Conservation (phyloP, 2,888 invertebrate genomes). For the Andrena hattorfiana region DNA sequence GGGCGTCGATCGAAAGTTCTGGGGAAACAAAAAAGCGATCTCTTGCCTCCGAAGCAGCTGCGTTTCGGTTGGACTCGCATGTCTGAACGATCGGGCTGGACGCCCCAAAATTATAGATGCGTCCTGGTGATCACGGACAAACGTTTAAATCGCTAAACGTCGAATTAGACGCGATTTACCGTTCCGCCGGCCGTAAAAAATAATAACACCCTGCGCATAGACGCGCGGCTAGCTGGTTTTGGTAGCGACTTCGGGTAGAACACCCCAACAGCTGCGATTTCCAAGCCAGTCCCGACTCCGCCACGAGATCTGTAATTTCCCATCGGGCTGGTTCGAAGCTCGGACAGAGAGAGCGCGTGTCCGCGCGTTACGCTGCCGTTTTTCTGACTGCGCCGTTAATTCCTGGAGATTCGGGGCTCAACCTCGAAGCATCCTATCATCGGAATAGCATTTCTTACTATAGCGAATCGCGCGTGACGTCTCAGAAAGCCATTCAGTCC, state of each 20-base stretch:
- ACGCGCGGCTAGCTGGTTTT: conserved; percentile 70
- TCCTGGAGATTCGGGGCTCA: conserved; percentile 17
- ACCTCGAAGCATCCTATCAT: not conserved
- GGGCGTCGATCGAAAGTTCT: not conserved
- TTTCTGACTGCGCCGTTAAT: conserved; percentile 11
- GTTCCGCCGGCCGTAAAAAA: conserved; percentile 76
- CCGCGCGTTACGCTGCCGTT: not conserved
- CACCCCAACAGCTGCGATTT: conserved; percentile 64
- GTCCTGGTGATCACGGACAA: conserved; percentile 83
- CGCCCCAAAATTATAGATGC: conserved; percentile 82
- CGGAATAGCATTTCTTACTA: not conserved
- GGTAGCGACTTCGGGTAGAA: conserved; percentile 31
- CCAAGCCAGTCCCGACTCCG: not conserved
- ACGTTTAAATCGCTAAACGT: conserved; percentile 84
- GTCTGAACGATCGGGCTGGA: conserved; percentile 68
- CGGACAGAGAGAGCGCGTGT: conserved; percentile 38
- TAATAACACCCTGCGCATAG: conserved; percentile 80
- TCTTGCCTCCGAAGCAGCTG: conserved; percentile 76
- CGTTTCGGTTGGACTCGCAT: conserved; percentile 77
- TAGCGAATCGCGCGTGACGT: too few relatives aligned
- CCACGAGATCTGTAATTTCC: conserved; percentile 34
- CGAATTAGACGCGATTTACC: conserved; percentile 80
- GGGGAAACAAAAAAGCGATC: conserved; percentile 28
- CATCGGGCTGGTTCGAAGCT: not conserved
- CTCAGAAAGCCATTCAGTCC: not conserved